These are phyloP conservation scores for Myopa tessellatipennis DNA, from an alignment of 2,888 invertebrate species.

Conservation along the genomic window DNA sequence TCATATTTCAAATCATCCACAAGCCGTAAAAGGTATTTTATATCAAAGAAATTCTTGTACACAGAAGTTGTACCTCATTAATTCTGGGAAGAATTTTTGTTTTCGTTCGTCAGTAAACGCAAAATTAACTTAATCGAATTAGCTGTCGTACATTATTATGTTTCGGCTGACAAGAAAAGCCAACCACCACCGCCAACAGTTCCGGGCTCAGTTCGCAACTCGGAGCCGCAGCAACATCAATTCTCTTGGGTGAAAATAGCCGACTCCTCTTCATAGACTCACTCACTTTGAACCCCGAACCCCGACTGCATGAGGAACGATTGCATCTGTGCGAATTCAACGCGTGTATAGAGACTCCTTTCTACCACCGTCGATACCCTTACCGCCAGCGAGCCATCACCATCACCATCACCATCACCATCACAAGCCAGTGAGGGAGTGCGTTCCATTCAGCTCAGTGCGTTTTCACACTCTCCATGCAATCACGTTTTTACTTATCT, in stretches of 20 bases:
- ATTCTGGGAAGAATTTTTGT: neutral
- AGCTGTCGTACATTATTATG: conserved; percentile 61
- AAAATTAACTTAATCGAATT: conserved; percentile 65
- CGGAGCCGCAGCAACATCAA: neutral
- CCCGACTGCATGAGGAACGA: conserved; percentile 33
- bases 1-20: neutral
- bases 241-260: neutral
- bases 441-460: neutral
- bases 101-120: conserved; percentile 55
- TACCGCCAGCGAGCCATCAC: neutral
- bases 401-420: neutral
- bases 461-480: conserved; percentile 5
- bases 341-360: neutral
- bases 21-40: neutral
- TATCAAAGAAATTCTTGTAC: neutral
- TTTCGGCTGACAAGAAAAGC: conserved; percentile 21
- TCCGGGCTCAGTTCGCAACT: neutral
- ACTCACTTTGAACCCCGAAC: neutral
- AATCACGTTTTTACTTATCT: conserved; percentile 32
- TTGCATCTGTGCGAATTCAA: conserved; percentile 45
- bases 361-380: neutral
- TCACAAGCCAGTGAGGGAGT: neutral
- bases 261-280: neutral
- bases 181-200: neutral
- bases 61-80: no score